These are phyloP conservation scores for Hylomyscus alleni DNA, from an alignment of 2,797 vertebrate genomes.

Conservation along the genomic window DNA sequence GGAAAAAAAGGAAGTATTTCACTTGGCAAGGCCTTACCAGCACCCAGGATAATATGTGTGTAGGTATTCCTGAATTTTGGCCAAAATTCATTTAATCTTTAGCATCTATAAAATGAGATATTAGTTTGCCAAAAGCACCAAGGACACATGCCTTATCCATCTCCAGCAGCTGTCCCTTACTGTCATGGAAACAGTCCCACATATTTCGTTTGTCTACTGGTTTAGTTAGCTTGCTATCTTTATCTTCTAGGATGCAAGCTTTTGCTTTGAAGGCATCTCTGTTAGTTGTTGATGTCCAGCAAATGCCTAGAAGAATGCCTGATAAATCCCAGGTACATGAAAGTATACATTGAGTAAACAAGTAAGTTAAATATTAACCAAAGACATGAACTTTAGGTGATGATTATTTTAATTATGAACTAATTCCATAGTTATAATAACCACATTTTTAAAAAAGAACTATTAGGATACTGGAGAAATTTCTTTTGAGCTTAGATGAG, in stretches of 20 bases:
- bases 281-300: background rate
- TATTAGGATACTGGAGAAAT: background rate
- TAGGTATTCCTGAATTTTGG: background rate
- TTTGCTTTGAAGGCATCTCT: background rate
- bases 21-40: constrained; percentile 27
- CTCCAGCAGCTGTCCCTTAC: background rate
- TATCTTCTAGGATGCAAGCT: constrained; percentile 38
- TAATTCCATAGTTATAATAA: constrained; percentile 45
- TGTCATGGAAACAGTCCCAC: background rate
- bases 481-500: constrained; percentile 15
- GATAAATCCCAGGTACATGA: background rate
- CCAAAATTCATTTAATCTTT: constrained; percentile 29
- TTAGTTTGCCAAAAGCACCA: background rate
- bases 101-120: constrained; percentile 16
- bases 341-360: constrained; percentile 40
- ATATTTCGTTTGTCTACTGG: constrained; percentile 35
- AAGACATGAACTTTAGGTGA: background rate
- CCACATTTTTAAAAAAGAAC: constrained; percentile 36
- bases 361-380: constrained; percentile 33
- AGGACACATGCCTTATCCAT: background rate
- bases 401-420: constrained; percentile 22
- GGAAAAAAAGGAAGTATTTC: background rate
- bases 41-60: background rate
- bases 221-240: constrained; percentile 44
- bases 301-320: constrained; percentile 56